Evolutionary conservation across 2,888 invertebrate genomes (phyloP), one percentile per base, ranked within the genome.

Genomic region (Metacarcinus magister): DNA sequence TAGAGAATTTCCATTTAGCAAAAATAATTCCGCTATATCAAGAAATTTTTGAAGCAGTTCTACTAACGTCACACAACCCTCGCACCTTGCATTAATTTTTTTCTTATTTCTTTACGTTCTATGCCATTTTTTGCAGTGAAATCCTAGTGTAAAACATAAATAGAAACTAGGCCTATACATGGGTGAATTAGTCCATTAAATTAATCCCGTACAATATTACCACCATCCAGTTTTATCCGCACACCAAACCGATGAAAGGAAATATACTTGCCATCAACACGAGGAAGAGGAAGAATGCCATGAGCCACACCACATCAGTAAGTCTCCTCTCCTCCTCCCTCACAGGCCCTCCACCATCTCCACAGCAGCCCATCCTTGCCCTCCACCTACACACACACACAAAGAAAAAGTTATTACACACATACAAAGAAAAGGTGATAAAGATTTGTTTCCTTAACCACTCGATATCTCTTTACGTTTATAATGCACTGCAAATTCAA

Each of bases 291-390:
- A 96, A 96, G 89, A 96, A 96, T 10, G 92, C 54, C 28, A 96
- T n/a, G 0, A 96, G 95, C 96, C 96, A 96, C 13, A 96, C 23
- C 19, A 96, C 96, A 93, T 96, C 96, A 54, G 96, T 96, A 32
- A 93, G 96, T 67, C 60, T 91, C n/a, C 96, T 82, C 43, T 96
- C 96, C 90, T 96, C 96, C 93, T 96, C 96, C 75, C 48, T 54
- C 28, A 87, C 48, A 13, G 96, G 96, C 19, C 46, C 75, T n/a
- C 67, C 93, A 87, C 67, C 87, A 44, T 95, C 95, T 23, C 96
- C 95, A 67, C 96, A 96, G 46, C 94, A 95, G 43, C 96, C 96
- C 96, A 96, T 96, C 92, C 44, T 92, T 44, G 32, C 19, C 54
- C 32, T 39, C 23, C 92, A 92, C 54, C 60, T 48, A 8, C 54